A percentile compares a stretch with the other conserved stretches of the same genome.
These are phyloP conservation scores for Sympetrum striolatum DNA, from an alignment of 2,888 invertebrate genomes.

Conservation along the genomic window DNA sequence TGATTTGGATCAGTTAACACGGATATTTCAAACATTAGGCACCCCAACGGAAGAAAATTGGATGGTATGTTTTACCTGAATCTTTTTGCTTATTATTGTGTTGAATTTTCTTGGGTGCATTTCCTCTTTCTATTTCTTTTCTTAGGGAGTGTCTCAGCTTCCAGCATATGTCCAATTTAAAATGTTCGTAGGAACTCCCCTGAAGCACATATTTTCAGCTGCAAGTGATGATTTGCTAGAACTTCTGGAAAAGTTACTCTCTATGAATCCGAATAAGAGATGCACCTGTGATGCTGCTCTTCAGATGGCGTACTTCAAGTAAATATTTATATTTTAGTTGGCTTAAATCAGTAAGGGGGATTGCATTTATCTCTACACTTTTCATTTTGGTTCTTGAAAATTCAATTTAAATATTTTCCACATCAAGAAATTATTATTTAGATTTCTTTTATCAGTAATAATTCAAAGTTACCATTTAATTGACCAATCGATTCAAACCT, in stretches of 20 bases:
- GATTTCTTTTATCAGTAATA: too few species aligned
- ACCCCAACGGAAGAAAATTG: slow-evolving; percentile 92
- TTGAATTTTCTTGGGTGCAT: not conserved
- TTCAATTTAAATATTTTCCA: too few species aligned
- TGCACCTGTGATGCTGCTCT: slow-evolving; percentile 84
- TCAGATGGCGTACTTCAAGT: slow-evolving; percentile 87
- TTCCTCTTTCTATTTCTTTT: slow-evolving; percentile 45
- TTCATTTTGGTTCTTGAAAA: too few species aligned
- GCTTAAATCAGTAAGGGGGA: too few species aligned
- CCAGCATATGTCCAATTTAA: slow-evolving; percentile 95
- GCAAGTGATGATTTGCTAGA: slow-evolving; percentile 90
- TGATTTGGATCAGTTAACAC: slow-evolving; percentile 94
- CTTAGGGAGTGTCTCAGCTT: slow-evolving; percentile 72
- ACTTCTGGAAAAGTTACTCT: slow-evolving; percentile 77
- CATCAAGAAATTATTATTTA: too few species aligned
- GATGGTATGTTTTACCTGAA: slow-evolving; percentile 70
- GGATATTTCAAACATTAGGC: slow-evolving; percentile 94
- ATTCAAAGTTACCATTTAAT: too few species aligned
- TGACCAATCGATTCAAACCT: too few species aligned
- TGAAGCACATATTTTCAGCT: slow-evolving; percentile 94
- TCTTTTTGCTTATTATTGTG: not conserved
- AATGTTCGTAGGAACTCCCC: slow-evolving; percentile 79
- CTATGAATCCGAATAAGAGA: slow-evolving; percentile 82
- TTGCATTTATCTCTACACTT: too few species aligned
- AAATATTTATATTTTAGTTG: too few species aligned